Evolutionary conservation across 2,888 invertebrate genomes (phyloP), one percentile per base, ranked within the genome.

Genomic region (Dugesia japonica): DNA sequence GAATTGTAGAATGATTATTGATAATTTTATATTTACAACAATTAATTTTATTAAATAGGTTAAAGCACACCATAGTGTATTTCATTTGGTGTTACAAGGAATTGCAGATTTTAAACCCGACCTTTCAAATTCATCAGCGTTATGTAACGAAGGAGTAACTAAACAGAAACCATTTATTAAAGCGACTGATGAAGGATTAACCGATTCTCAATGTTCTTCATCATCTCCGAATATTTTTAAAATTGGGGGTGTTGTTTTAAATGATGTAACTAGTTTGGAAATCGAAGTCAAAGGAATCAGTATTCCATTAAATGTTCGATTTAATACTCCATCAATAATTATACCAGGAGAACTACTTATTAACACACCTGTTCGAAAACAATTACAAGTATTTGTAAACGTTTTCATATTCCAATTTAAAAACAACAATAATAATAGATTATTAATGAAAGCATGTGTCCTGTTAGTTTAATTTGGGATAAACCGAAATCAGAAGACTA

Each of bases 291-390:
- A 83, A 78, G 84, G 83, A 0, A 79, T 80, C 42, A 82, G 83
- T 79, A 80, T 81, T 0, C 83, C 84, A 1, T 79, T 83, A 27
- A 81, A 81, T 78, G 82, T 84, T 1, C 80, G 82, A 0, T 79
- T 84, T 1, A 82, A 83, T 77, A 84, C 84, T 0, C 83, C 83
- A 77, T 83, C 83, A 56, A 77, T 84, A 20, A 81, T 81, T 77
- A 79, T 83, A 28, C 82, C 82, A 13, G 83, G 83, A 15, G 80
- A 81, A 76, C 79, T 81, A 28, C 79, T 82, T 1, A 79, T 82
- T 0, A 82, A 82, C 42, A 82, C 82, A 1, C 81, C 82, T 7
- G 77, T 82, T 78, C 83, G 83, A 78, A 82, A 81, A 78, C 80
- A 81, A 71, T 81, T 84, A 75, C 81, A 81, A 28, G 84, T 84